A percentile compares a stretch with the other conserved stretches of the same genome.
Evolutionary conservation across 2,113 vertebrate genomes (phyloP).

Genomic region (Seriola rivoliana): DNA sequence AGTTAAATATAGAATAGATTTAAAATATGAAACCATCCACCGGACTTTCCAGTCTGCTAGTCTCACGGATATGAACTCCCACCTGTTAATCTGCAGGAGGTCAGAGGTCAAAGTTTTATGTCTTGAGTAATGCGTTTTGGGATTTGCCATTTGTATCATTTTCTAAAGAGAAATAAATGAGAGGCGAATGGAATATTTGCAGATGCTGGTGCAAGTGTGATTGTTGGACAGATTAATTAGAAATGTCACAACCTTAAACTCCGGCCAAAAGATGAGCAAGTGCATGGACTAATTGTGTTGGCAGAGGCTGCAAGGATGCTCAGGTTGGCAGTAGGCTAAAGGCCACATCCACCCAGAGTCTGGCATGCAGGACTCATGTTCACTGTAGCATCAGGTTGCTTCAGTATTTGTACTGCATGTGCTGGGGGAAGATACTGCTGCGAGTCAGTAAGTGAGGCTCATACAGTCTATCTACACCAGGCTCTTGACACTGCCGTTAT

Average conservation of each 20-base stretch:
- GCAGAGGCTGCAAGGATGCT: slow-evolving; percentile 1
- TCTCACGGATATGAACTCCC: not conserved
- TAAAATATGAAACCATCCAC: not conserved
- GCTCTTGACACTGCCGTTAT: not conserved
- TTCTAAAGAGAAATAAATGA: not conserved
- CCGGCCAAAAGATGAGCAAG: not conserved
- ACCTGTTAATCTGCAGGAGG: not conserved
- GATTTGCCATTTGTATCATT: not conserved
- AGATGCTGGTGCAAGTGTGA: not conserved
- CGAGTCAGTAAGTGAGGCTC: slow-evolving; percentile 11
- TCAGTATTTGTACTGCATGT: not conserved
- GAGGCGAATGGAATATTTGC: not conserved
- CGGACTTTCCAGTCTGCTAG: not conserved
- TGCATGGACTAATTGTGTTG: not conserved
- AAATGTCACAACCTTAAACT: slow-evolving; percentile 45
- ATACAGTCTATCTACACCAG: not conserved
- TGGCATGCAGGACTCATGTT: not conserved
- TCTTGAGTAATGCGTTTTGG: not conserved
- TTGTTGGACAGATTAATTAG: not conserved
- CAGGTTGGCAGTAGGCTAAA: not conserved
- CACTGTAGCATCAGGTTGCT: not conserved
- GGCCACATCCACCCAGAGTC: not conserved
- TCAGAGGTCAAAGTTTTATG: not conserved
- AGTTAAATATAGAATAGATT: slow-evolving; percentile 10
- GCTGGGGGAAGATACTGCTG: not conserved